Evolutionary conservation across 2,888 invertebrate genomes (phyloP), one percentile per base, ranked within the genome.

Genomic region (Adela reaumurella): DNA sequence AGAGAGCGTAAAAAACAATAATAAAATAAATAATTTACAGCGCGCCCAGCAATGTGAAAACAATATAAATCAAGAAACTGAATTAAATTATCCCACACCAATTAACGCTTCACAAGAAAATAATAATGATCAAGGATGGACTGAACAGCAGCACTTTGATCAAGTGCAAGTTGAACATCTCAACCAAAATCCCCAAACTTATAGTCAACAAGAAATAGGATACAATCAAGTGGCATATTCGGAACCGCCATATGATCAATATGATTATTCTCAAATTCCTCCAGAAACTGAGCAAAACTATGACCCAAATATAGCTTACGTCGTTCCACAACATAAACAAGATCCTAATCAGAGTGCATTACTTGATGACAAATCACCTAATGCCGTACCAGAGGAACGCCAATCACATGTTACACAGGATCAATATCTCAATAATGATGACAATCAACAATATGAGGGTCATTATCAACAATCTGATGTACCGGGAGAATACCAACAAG

Each of bases 151-250:
- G 8, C 4, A 24, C 8, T 6, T 24, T 8, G 8, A 24, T 8
- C 24, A 24, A 24, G 24, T 8, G 11, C 51, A 51, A 48, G n/a
- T 20, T 5, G 42, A 19, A 19, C 19, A 48, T 17, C 42, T 28
- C 19, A 10, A 42, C 16, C 29, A 46, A 19, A 57, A 60, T 48
- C 57, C 58, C 46, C 54, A 55, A 52, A 52, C 44, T 17, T 51
- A 61, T 45, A 51, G 45, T 46, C 48, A 53, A 19, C 29, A 19
- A 10, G 49, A 52, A 51, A 51, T 18, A 3, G 44, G 59, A 49
- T 55, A 56, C 44, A 17, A 41, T 17, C 14, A 17, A 48, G 6
- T 16, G n/a, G 19, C n/a, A 18, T 18, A 45, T 18, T 5, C n/a
- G 4, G 19, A 47, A 35, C 35, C 3, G 14, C 41, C 29, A 47